Evolutionary conservation across 2,113 vertebrate genomes (phyloP).

Genomic region (Dryoscopus gambensis): DNA sequence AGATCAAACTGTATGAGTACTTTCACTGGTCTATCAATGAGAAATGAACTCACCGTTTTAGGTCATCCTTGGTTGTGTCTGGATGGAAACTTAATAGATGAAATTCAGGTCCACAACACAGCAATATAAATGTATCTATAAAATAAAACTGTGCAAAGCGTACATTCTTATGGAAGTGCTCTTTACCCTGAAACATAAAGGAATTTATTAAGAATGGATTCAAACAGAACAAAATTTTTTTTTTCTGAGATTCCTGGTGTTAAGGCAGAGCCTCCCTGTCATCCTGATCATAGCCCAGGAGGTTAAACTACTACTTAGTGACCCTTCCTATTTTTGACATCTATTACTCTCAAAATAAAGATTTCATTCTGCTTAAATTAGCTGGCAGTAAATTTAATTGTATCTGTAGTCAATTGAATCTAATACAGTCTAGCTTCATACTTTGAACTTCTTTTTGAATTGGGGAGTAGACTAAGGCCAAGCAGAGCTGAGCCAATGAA

Average conservation of each 20-base stretch:
- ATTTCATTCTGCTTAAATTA: not conserved
- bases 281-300: not conserved
- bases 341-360: not conserved
- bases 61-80: conserved; percentile 72
- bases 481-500: not conserved
- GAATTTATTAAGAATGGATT: not conserved
- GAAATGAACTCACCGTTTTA: conserved; percentile 72
- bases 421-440: not conserved
- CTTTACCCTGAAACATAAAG: conserved; percentile 71
- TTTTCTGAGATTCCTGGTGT: not conserved
- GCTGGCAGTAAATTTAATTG: not conserved
- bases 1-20: not conserved
- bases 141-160: conserved; percentile 86
- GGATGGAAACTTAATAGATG: conserved; percentile 75
- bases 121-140: conserved; percentile 82
- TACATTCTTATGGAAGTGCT: conserved; percentile 70
- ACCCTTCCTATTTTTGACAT: not conserved
- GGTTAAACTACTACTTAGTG: not conserved
- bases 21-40: not conserved
- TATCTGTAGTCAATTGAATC: not conserved
- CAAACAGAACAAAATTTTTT: not conserved
- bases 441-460: not conserved
- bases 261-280: not conserved
- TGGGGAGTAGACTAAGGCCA: not conserved
- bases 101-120: conserved; percentile 79